Percentiles rank a stretch among this genome's conserved stretches.
These are phyloP conservation scores for Ctenodactylus gundi DNA, from an alignment of 2,113 vertebrate species.

Conservation along the genomic window DNA sequence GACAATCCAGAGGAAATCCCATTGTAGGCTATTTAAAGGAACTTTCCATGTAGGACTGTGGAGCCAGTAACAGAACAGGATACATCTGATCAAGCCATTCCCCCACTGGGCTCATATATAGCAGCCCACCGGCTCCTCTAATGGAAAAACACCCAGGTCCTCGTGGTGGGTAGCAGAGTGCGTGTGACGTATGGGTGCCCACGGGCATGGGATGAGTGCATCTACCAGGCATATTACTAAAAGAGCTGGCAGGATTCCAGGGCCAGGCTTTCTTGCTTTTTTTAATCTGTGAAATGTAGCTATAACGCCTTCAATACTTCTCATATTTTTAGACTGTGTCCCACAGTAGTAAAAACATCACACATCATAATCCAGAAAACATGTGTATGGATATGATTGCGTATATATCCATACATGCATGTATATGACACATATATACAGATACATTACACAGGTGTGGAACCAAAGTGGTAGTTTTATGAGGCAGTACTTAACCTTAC, in stretches of 20 bases:
- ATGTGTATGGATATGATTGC: rapidly evolving
- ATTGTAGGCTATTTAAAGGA: background rate
- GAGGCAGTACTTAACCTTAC: background rate
- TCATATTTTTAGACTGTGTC: background rate
- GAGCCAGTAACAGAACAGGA: background rate
- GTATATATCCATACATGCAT: rapidly evolving
- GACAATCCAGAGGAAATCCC: background rate
- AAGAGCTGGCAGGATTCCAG: background rate
- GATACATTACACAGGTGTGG: background rate
- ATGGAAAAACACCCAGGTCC: background rate
- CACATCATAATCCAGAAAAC: background rate
- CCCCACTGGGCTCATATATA: rapidly evolving
- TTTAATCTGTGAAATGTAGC: background rate
- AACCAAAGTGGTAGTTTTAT: background rate
- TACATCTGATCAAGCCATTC: background rate
- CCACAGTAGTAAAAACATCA: background rate
- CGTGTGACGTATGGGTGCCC: background rate
- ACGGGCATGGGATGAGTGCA: rapidly evolving
- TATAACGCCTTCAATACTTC: background rate
- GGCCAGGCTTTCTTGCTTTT: background rate
- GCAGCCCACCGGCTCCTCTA: background rate
- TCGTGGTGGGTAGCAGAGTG: background rate
- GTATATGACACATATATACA: rapidly evolving
- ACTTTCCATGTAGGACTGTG: background rate
- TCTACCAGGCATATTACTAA: background rate